These are phyloP conservation scores for Amphipyra berbera DNA, from an alignment of 2,888 invertebrate genomes.

Conservation along the genomic window DNA sequence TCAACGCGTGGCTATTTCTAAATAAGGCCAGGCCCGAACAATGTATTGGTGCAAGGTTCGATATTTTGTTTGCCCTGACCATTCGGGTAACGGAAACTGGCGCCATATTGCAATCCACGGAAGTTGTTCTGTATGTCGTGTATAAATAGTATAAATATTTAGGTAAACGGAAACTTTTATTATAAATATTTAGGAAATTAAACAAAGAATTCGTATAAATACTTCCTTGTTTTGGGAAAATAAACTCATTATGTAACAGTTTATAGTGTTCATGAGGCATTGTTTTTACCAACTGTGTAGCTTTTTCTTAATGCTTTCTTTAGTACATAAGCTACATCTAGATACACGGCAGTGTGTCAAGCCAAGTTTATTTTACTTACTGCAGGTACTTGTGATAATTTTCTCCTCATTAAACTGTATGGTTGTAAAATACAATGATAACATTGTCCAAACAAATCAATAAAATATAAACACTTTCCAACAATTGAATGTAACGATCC, in stretches of 20 bases:
- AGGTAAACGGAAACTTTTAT: constrained; percentile 26
- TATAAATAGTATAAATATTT: constrained; percentile 44
- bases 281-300: too few species aligned
- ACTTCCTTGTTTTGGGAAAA: constrained; percentile 34
- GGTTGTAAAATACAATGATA: constrained; percentile 6
- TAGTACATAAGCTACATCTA: too few species aligned
- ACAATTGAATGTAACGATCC: constrained; percentile 21
- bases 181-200: constrained; percentile 40
- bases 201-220: constrained; percentile 26
- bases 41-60: constrained; percentile 67
- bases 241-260: constrained; percentile 3
- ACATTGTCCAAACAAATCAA: constrained; percentile 17
- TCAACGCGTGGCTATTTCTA: constrained; percentile 62
- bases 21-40: constrained; percentile 73
- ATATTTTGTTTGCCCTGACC: constrained; percentile 74
- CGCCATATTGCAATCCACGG: constrained; percentile 59
- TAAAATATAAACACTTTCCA: constrained; percentile 18
- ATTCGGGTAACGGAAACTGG: constrained; percentile 70
- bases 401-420: constrained; percentile 6
- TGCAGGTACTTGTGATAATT: not conserved
- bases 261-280: not conserved
- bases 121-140: constrained; percentile 56
- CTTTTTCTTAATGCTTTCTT: too few species aligned
- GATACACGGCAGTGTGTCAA: too few species aligned
- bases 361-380: too few species aligned